phyloP scores from a whole-genome alignment of 53 echinoderm and acorn worm genomes.

The Hippasteria phrygiana region DNA sequence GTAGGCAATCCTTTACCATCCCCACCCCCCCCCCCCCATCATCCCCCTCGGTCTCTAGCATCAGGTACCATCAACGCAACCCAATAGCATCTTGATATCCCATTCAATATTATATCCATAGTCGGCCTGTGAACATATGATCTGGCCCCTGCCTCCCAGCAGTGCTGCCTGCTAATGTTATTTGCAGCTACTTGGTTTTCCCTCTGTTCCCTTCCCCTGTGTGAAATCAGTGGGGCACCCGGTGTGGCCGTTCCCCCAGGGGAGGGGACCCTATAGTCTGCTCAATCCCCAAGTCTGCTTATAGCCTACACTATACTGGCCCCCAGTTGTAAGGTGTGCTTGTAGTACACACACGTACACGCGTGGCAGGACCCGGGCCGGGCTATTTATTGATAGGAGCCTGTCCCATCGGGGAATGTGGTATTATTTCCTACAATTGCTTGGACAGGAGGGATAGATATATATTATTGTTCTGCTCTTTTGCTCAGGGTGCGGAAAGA shows the following conservation, averaged over 20 bases:
- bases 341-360: neutral
- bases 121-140: slow-evolving; percentile 33
- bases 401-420: slow-evolving; percentile 23
- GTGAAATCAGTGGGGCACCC: slow-evolving; percentile 37
- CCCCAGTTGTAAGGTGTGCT: slow-evolving; percentile 6
- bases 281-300: neutral
- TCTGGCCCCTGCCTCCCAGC: slow-evolving; percentile 36
- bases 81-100: slow-evolving; percentile 53
- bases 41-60: neutral
- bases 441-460: slow-evolving; percentile 54
- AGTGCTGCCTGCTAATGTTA: slow-evolving; percentile 41
- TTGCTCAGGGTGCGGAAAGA: slow-evolving; percentile 43
- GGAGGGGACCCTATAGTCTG: slow-evolving; percentile 7
- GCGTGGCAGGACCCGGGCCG: slow-evolving; percentile 2
- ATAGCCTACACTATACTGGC: too few species aligned
- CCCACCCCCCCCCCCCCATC: neutral
- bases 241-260: neutral
- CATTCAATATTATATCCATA: slow-evolving; percentile 60
- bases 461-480: slow-evolving; percentile 59
- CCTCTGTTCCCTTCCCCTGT: slow-evolving; percentile 19
- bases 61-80: slow-evolving; percentile 50
- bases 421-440: slow-evolving; percentile 61
- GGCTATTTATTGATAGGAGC: slow-evolving; percentile 45
- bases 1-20: neutral
- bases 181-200: slow-evolving; percentile 58